Base-by-base conservation (phyloP, 2,113 vertebrate genomes). In the Sitta europaea region DNA sequence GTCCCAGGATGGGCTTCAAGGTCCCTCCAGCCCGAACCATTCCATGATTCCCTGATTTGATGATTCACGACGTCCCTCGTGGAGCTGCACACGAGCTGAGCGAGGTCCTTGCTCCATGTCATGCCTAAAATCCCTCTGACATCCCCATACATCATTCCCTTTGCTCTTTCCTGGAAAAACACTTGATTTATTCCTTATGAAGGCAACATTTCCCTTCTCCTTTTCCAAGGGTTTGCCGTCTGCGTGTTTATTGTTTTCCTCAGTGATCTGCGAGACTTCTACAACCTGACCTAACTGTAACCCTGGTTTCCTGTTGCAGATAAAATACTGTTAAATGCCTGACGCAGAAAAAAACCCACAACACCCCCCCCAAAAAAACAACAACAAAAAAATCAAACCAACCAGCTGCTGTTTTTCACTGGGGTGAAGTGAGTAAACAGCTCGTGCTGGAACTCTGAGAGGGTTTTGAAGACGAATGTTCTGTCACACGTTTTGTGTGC, bases 381-480 rank as follows among this genome's bases (percentile, higher is more conserved):
- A 28, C 9, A 7, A 6, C 7, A 50, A 35, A 17, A 20, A 8
- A 10, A 79, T 17, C 24, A 65, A 88, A 73, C 10, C 31, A 70
- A 86, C 33, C 87, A 96, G 70, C 88, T 96, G 94, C 47, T 91
- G 68, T 84, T 91, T 96, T 87, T 90, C 62, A 81, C 87, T 51
- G 27, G 27, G 63, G 57, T 75, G 27, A 76, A 45, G 43, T 42
- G 5, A 53, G 43, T 35, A 66, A 94, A 80, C 36, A 65, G 27
- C 62, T 68, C 28, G 2, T 48, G 47, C n/a, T 79, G 47, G 27
- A 66, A 66, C 58, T 57, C 70, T 21, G 61, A 53, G 50, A 31
- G 87, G 61, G 72, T 57, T 93, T 54, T 48, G n/a, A 74, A 88
- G 68, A 77, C 16, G 53, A 94, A 88, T 73, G 22, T 77, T 90